Conservation (phyloP, 1,140 invertebrate genomes). For the Lepidurus packardi region DNA sequence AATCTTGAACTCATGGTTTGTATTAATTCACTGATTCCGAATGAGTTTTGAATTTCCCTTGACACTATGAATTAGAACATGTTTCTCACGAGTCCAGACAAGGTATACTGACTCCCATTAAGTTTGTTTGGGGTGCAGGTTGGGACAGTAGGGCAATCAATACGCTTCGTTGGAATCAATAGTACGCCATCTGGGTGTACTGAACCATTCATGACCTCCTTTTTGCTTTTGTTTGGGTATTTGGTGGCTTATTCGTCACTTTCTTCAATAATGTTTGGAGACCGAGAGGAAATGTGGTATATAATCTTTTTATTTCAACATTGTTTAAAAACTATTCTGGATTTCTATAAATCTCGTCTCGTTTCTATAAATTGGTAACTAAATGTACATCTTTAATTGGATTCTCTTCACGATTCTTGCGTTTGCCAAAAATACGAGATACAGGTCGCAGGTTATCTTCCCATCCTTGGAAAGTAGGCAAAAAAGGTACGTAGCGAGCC, state of each 20-base stretch:
- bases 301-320: background rate
- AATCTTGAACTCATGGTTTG: background rate
- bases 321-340: background rate
- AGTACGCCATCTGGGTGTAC: background rate
- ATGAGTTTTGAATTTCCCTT: background rate
- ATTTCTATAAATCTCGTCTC: background rate
- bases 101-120: background rate
- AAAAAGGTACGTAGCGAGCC: constrained; percentile 24
- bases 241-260: background rate
- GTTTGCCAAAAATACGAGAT: background rate
- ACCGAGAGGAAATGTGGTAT: background rate
- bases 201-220: background rate
- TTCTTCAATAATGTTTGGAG: background rate
- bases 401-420: background rate
- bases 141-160: background rate
- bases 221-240: background rate
- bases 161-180: background rate
- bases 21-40: background rate
- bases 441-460: background rate
- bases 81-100: background rate
- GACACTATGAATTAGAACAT: background rate
- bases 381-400: constrained; percentile 15
- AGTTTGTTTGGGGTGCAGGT: background rate
- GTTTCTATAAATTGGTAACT: constrained; percentile 6
- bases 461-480: constrained; percentile 13